Conservation (phyloP, 1,140 invertebrate genomes). For the Nasonia giraulti region DNA sequence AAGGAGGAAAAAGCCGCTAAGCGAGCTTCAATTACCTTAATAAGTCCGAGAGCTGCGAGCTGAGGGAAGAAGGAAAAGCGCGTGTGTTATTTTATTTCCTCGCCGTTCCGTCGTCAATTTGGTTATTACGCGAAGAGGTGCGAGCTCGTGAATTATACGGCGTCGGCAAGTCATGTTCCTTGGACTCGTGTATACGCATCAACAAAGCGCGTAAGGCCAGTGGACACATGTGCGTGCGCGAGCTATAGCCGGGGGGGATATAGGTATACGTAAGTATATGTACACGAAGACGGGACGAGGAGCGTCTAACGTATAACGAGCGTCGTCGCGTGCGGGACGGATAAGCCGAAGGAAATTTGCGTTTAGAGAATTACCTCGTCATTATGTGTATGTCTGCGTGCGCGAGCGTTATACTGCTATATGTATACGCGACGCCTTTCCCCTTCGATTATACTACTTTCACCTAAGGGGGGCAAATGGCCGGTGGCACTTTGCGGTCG, state of each 20-base stretch:
- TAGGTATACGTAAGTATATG: not conserved
- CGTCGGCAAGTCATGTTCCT: conserved; percentile 41
- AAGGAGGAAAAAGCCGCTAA: conserved; percentile 31
- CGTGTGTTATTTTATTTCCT: not conserved
- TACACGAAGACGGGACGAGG: not conserved
- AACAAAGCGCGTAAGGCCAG: not conserved
- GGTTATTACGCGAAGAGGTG: not conserved
- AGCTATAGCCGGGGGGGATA: not conserved
- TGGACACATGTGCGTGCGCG: conserved; percentile 9
- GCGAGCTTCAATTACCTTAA: conserved; percentile 47
- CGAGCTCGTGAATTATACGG: not conserved
- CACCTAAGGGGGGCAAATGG: not conserved
- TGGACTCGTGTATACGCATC: not conserved
- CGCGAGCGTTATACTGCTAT: not conserved
- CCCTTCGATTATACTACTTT: conserved; percentile 26
- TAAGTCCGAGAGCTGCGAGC: not conserved
- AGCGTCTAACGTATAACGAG: conserved; percentile 56
- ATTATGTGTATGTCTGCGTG: conserved; percentile 52
- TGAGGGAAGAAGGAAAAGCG: not conserved
- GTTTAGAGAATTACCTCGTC: conserved; percentile 70
- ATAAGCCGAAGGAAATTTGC: conserved; percentile 67
- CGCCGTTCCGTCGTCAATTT: not conserved
- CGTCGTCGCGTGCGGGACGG: conserved; percentile 62
- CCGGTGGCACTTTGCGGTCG: conserved; percentile 12
- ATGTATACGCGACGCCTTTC: conserved; percentile 18